phyloP scores from a whole-genome alignment of 2,113 vertebrate species.

The Megatriorchis doriae region DNA sequence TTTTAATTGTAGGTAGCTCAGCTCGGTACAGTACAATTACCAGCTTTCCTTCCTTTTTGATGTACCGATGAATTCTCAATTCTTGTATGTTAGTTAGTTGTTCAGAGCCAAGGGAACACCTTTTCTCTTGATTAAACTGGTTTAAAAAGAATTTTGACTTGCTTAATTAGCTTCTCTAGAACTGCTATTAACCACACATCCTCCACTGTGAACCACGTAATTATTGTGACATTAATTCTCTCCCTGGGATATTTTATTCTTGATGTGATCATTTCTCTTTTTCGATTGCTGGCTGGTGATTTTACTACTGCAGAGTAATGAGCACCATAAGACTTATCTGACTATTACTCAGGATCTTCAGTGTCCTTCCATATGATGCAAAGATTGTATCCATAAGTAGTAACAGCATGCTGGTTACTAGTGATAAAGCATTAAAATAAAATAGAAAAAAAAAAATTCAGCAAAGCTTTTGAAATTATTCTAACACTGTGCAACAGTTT shows the following conservation, averaged over 20 bases:
- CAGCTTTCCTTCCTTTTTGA: constrained; percentile 45
- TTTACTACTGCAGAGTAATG: constrained; percentile 44
- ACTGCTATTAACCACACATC: constrained; percentile 68
- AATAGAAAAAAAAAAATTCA: neutral
- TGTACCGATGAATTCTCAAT: constrained; percentile 43
- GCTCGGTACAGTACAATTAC: constrained; percentile 28
- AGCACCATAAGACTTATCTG: neutral
- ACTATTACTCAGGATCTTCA: constrained; percentile 1
- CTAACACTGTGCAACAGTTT: neutral
- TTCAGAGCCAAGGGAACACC: constrained; percentile 58
- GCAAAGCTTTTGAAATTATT: neutral
- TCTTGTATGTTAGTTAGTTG: constrained; percentile 55
- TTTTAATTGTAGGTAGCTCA: constrained; percentile 17
- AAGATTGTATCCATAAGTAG: neutral
- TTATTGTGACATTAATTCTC: constrained; percentile 75
- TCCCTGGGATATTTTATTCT: constrained; percentile 61
- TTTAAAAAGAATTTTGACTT: constrained; percentile 70
- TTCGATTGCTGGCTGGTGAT: constrained; percentile 46
- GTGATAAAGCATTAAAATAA: neutral
- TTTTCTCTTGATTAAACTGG: constrained; percentile 56
- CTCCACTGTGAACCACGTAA: constrained; percentile 70
- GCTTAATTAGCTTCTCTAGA: constrained; percentile 72
- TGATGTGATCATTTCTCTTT: constrained; percentile 68
- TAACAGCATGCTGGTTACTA: neutral
- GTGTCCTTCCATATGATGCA: neutral